Percentiles rank a stretch among this genome's conserved stretches.
These are phyloP conservation scores for Reticulitermes speratus DNA, from an alignment of 1,140 invertebrate genomes.

Conservation along the genomic window DNA sequence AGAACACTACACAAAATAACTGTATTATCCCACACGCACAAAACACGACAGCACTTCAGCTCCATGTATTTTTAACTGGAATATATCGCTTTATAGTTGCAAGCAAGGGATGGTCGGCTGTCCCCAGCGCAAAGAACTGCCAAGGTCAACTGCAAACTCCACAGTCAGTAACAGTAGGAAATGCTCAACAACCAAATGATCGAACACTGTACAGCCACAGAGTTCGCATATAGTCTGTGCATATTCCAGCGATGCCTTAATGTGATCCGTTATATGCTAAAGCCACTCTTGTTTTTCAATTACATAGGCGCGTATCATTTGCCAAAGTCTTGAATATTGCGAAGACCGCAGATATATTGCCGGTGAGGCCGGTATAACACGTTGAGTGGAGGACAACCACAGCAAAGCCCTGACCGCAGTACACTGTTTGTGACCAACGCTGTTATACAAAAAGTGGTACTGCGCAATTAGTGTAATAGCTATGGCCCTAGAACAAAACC, in stretches of 20 bases:
- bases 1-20: no score
- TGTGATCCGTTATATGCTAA: neutral
- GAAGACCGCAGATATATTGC: neutral
- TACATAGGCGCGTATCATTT: neutral
- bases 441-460: neutral
- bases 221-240: no score
- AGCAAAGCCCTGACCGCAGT: neutral
- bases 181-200: no score
- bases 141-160: no score
- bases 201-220: no score
- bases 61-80: no score
- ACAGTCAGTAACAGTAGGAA: no score
- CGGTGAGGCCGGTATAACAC: neutral
- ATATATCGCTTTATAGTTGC: no score
- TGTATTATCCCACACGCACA: no score
- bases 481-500: neutral
- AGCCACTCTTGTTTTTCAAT: neutral
- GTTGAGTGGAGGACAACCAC: neutral
- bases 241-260: neutral
- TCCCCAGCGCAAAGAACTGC: no score
- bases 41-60: no score
- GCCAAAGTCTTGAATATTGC: neutral
- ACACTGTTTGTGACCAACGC: neutral
- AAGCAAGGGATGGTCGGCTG: no score
- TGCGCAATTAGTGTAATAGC: conserved; percentile 18